Evolutionary conservation across 2,888 invertebrate species (phyloP), one percentile per base, ranked within the genome.

Genomic region (Sinotaia quadrata): DNA sequence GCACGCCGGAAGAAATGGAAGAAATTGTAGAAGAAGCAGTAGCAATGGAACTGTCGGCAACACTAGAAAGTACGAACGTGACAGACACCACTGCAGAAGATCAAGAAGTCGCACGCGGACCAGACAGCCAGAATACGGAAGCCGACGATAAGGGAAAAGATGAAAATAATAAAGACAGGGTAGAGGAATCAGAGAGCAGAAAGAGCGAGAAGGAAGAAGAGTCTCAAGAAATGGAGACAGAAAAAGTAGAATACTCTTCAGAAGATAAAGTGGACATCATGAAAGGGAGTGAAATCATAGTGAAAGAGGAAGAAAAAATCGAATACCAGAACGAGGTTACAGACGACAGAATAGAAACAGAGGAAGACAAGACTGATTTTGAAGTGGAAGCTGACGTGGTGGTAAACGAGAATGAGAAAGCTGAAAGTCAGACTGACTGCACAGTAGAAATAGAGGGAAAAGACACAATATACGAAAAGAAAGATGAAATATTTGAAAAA

Each of bases 291-390:
- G 7, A n/a, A 18, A 24, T 18, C 47, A 47, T 47, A 47, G 47
- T 47, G 8, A 7, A 21, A 47, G 18, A 47, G 8, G 47, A 47
- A 4, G 47, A 47, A 1, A 41, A 18, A 41, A 18, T 41, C 10
- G 41, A 41, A 18, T 41, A 41, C 10, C 41, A 41, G 10, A 41
- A 18, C 41, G 41, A 18, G 41, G 41, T 41, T 12, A 18, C 41
- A 12, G 41, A 41, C 10, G 41, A 41, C 41, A 41, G 41, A 12
- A 18, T 8, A 18, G 41, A 12, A 41, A 41, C 41, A 12, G 59
- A 49, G 31, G 58, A 49, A 24, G 37, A 54, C 27, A 36, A 61
- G 29, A 56, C n/a, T n/a, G n/a, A n/a, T n/a, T n/a, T n/a, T n/a
- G 29, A 7, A 49, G 31, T 15, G 1, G 24, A 33, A 21, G 61